Evolutionary conservation across 2,797 vertebrate genomes (phyloP).

Genomic region (Gastrophryne carolinensis): DNA sequence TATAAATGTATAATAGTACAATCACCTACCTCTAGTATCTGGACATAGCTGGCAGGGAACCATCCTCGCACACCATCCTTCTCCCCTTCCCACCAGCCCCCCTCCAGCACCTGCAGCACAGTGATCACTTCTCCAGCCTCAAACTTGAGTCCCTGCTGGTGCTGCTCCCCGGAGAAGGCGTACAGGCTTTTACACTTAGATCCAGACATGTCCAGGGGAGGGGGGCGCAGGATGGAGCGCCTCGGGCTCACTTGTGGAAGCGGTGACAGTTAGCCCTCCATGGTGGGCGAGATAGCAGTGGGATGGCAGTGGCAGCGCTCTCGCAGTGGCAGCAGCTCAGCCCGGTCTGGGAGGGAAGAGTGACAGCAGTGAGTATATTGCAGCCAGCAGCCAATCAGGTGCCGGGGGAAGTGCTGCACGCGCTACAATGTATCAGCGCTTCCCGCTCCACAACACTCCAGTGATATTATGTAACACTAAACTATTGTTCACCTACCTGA

Average conservation of each 20-base stretch:
- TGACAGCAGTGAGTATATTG: background rate
- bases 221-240: background rate
- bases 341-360: background rate
- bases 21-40: constrained; percentile 91
- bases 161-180: constrained; percentile 88
- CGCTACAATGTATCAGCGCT: background rate
- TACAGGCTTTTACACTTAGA: constrained; percentile 85
- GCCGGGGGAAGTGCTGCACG: background rate
- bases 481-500: too few relatives aligned
- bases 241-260: background rate
- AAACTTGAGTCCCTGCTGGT: constrained; percentile 87
- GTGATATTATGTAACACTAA: too few relatives aligned
- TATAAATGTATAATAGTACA: too few relatives aligned
- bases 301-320: background rate
- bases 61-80: constrained; percentile 86
- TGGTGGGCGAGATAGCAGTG: background rate
- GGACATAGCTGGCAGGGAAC: constrained; percentile 95
- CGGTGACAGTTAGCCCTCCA: too few relatives aligned
- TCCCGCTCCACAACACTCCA: too few relatives aligned
- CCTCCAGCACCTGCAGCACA: constrained; percentile 83
- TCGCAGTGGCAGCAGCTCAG: background rate
- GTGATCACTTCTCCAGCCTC: constrained; percentile 84
- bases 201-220: constrained; percentile 70
- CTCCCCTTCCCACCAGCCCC: constrained; percentile 98
- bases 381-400: background rate